These are phyloP conservation scores for chimpanzee (Pan troglodytes) DNA, from an alignment of 2,113 vertebrate species.

Conservation along the genomic window NHGRI_mPanTro3-v2.1_pri NC_072402.2:26878001-26878500, in stretches of 20 bases:
- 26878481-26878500: background rate
- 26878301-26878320: fast-evolving
- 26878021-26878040: background rate
- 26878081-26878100: background rate
- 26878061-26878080: background rate
- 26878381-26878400: background rate
- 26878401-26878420: background rate
- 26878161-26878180: background rate
- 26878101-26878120: background rate
- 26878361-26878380: background rate
- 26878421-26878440: background rate
- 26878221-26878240: background rate
- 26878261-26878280: background rate
- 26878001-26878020: background rate
- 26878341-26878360: background rate
- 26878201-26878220: background rate
- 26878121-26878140: background rate
- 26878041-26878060: background rate
- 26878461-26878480: background rate
- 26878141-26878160: background rate
- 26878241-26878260: background rate
- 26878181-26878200: background rate
- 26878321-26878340: background rate
- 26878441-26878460: background rate
- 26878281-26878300: background rate